Percentiles rank a stretch among this genome's conserved stretches.
These are phyloP conservation scores for Panzeria rudis DNA, from an alignment of 2,888 invertebrate species.

Conservation along the genomic window DNA sequence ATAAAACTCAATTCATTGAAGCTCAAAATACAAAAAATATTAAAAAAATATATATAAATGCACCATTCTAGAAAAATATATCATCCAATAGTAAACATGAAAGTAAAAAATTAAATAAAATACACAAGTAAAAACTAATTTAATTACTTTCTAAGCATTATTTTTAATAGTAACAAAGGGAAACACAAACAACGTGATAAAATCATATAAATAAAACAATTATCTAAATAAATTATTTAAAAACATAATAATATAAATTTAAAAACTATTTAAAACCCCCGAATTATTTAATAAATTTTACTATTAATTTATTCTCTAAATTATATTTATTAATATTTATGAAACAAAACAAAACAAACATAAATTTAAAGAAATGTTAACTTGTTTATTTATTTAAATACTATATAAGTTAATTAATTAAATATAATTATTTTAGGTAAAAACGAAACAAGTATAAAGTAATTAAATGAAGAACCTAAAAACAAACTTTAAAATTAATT, in stretches of 20 bases:
- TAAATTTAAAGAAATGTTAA: constrained; percentile 59
- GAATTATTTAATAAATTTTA: constrained; percentile 36
- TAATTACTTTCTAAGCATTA: constrained; percentile 65
- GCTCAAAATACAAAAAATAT: constrained; percentile 67
- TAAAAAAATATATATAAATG: constrained; percentile 39
- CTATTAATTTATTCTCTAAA: constrained; percentile 37
- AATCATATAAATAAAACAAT: constrained; percentile 73
- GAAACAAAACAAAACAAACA: constrained; percentile 8
- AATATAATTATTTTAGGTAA: constrained; percentile 47
- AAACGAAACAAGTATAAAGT: constrained; percentile 19
- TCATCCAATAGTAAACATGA: constrained; percentile 45
- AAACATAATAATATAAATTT: constrained; percentile 45
- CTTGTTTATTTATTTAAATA: constrained; percentile 73
- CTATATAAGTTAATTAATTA: too few relatives aligned
- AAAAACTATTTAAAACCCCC: constrained; percentile 26
- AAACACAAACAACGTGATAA: constrained; percentile 80
- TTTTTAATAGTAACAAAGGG: constrained; percentile 76
- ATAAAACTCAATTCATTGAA: constrained; percentile 53
- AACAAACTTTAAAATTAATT: constrained; percentile 70
- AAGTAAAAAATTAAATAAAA: constrained; percentile 36
- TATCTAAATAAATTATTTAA: constrained; percentile 69
- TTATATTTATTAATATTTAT: constrained; percentile 43
- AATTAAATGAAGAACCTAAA: constrained; percentile 29
- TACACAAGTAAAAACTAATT: constrained; percentile 43
- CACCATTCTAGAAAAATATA: constrained; percentile 60